Evolutionary conservation across 2,888 invertebrate genomes (phyloP).

Genomic region (Cerceris rybyensis): DNA sequence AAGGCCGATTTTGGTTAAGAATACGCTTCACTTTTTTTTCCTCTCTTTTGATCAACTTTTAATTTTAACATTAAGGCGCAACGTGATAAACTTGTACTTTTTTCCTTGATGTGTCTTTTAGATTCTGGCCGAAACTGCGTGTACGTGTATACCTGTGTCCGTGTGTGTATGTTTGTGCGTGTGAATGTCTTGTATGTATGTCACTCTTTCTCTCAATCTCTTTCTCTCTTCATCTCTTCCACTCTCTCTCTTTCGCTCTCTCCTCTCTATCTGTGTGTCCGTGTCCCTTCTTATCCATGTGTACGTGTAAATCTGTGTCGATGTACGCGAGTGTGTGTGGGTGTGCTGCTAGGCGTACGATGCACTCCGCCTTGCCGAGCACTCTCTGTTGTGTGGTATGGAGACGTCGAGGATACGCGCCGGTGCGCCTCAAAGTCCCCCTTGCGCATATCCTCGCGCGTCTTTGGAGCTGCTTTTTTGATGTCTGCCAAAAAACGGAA

Average conservation of each 20-base stretch:
- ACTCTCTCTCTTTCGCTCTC: too few relatives aligned
- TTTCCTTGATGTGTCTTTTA: constrained; percentile 81
- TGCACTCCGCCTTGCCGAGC: constrained; percentile 62
- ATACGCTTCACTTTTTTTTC: constrained; percentile 75
- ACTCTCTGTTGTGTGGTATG: constrained; percentile 61
- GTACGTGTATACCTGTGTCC: constrained; percentile 52
- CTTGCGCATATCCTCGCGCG: constrained; percentile 39
- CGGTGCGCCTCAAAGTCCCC: neutral
- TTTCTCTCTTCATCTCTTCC: too few relatives aligned
- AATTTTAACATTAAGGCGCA: constrained; percentile 81
- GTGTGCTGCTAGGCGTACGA: constrained; percentile 65
- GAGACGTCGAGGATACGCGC: constrained; percentile 28
- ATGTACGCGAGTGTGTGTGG: constrained; percentile 67
- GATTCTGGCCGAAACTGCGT: constrained; percentile 80
- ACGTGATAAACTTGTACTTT: constrained; percentile 82
- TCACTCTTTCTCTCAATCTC: neutral
- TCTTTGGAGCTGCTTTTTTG: constrained; percentile 67
- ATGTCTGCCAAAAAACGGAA: constrained; percentile 77
- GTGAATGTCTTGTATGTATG: constrained; percentile 26
- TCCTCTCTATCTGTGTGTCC: neutral
- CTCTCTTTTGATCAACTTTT: constrained; percentile 80
- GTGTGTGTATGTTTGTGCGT: constrained; percentile 46
- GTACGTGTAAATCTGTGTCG: constrained; percentile 49
- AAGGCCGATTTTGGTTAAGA: constrained; percentile 81
- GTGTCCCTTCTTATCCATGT: constrained; percentile 33